Percentiles rank a stretch among this genome's conserved stretches.
These are phyloP conservation scores for Myiozetetes cayanensis DNA, from an alignment of 2,113 vertebrate genomes.

Conservation along the genomic window DNA sequence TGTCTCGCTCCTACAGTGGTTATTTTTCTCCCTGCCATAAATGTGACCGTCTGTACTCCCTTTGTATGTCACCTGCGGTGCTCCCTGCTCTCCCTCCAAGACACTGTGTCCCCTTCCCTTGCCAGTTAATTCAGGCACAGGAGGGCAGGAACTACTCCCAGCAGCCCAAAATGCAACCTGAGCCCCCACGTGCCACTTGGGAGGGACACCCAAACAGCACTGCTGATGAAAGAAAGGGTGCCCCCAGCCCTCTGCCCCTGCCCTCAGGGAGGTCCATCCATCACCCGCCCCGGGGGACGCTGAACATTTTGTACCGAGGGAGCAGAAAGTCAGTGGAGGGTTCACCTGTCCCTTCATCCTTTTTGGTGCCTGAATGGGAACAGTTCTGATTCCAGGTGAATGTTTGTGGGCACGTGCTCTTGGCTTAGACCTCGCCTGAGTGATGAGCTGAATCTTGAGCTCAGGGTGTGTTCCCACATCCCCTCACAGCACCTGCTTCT, in stretches of 20 bases:
- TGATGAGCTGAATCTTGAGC: neutral
- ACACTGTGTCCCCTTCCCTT: neutral
- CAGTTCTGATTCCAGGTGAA: neutral
- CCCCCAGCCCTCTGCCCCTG: neutral
- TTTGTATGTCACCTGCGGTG: fast-evolving
- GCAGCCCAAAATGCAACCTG: neutral
- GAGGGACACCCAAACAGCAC: neutral
- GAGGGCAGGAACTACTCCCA: neutral
- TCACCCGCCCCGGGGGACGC: neutral
- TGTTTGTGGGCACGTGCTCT: neutral
- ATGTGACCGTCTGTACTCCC: neutral
- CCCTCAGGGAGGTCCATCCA: neutral
- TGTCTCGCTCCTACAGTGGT: no score
- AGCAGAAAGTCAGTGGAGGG: neutral
- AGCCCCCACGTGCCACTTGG: neutral
- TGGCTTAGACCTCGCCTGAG: fast-evolving
- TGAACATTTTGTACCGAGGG: neutral
- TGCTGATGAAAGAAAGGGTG: neutral
- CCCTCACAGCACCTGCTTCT: neutral
- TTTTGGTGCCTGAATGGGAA: neutral
- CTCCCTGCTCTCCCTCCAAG: neutral
- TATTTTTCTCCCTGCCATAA: neutral
- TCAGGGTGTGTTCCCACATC: neutral
- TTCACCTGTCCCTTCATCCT: neutral
- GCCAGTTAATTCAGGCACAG: neutral